Percentiles rank a stretch among this genome's conserved stretches.
Evolutionary conservation across 2,113 vertebrate species (phyloP).

Genomic region (Otus sunia): DNA sequence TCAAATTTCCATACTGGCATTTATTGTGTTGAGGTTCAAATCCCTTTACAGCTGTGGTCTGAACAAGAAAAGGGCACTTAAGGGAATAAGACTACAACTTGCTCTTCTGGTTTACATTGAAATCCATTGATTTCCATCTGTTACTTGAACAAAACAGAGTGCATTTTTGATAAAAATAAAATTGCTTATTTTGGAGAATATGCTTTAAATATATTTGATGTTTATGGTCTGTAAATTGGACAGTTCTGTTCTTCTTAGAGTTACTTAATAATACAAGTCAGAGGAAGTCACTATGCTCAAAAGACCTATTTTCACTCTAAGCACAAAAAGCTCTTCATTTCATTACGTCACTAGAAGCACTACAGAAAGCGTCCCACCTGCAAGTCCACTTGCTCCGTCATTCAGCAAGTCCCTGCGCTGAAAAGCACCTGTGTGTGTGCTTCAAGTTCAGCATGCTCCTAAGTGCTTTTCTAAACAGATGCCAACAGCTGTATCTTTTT

Average conservation of each 20-base stretch:
- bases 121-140: constrained; percentile 45
- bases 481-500: neutral
- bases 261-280: neutral
- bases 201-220: neutral
- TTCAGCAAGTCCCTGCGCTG: neutral
- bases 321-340: neutral
- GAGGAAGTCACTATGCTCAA: neutral
- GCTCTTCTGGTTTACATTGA: constrained; percentile 47
- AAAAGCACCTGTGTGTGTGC: accelerated
- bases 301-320: neutral
- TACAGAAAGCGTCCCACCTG: neutral
- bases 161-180: constrained; percentile 52
- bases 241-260: neutral
- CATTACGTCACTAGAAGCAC: neutral
- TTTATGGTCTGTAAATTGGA: constrained; percentile 12
- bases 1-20: neutral
- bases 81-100: neutral
- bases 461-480: neutral
- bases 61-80: constrained; percentile 48
- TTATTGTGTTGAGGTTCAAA: constrained; percentile 31
- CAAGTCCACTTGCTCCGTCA: neutral
- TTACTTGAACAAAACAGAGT: constrained; percentile 20
- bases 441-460: accelerated
- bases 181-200: constrained; percentile 27
- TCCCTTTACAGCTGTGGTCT: constrained; percentile 51